A percentile compares a stretch with the other conserved stretches of the same genome.
Evolutionary conservation across 2,113 vertebrate genomes (phyloP).

Genomic region (Chaetura pelagica): DNA sequence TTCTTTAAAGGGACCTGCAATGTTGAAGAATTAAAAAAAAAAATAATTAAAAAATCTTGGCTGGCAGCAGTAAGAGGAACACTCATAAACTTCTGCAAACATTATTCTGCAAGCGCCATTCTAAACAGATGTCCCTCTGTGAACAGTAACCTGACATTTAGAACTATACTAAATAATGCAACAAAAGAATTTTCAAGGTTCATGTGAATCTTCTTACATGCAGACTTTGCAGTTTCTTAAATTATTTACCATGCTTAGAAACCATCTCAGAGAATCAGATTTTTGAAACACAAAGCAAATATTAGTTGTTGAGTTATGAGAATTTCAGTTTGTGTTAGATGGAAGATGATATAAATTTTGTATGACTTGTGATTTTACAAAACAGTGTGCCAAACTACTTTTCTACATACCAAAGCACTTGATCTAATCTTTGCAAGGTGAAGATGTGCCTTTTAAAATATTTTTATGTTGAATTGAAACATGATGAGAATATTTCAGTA

Average conservation of each 20-base stretch:
- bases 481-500: not conserved
- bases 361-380: not conserved
- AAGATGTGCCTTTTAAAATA: not conserved
- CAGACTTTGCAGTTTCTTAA: constrained; percentile 62
- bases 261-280: constrained; percentile 19
- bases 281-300: constrained; percentile 54
- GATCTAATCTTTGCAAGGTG: not conserved
- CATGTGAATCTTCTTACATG: constrained; percentile 49
- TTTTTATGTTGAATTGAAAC: not conserved
- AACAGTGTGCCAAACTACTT: not conserved
- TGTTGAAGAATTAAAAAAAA: not conserved
- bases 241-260: constrained; percentile 74
- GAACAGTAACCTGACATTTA: constrained; percentile 77
- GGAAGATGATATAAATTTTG: not conserved
- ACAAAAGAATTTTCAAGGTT: constrained; percentile 75
- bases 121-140: constrained; percentile 43
- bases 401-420: not conserved
- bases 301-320: constrained; percentile 22
- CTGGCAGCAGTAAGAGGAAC: constrained; percentile 21
- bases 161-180: constrained; percentile 77
- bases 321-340: not conserved
- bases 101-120: constrained; percentile 70
- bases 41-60: not conserved
- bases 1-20: not conserved
- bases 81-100: constrained; percentile 68